Evolutionary conservation across 1,140 invertebrate species (phyloP).

Genomic region (Drosophila sulfurigaster): DNA sequence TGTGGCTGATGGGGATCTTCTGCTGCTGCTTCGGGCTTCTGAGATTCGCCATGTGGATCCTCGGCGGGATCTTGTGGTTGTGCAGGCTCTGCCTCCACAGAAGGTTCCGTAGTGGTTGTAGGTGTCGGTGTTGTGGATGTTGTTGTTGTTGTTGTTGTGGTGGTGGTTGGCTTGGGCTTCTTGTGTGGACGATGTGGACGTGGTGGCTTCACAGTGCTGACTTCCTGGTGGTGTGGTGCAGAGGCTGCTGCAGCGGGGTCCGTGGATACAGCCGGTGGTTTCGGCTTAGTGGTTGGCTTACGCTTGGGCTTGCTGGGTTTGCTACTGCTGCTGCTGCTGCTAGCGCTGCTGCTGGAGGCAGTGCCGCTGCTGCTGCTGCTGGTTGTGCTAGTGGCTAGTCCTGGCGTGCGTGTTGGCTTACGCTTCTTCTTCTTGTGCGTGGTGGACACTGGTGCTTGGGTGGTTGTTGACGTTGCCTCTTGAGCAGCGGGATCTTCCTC

Average conservation of each 20-base stretch:
- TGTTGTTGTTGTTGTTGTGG: constrained; percentile 24
- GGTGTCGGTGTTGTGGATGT: constrained; percentile 21
- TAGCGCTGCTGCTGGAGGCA: not conserved
- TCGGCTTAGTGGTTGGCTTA: constrained; percentile 71
- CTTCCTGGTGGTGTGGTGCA: constrained; percentile 40
- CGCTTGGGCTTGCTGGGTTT: constrained; percentile 68
- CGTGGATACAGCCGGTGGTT: constrained; percentile 17
- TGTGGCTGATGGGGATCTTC: constrained; percentile 50
- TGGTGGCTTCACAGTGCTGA: constrained; percentile 47
- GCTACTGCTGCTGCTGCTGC: not conserved
- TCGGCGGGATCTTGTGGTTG: not conserved
- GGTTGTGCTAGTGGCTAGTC: constrained; percentile 15
- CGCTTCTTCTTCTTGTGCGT: constrained; percentile 77
- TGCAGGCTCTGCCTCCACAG: constrained; percentile 73
- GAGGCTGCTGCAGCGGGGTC: constrained; percentile 15
- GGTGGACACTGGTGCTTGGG: constrained; percentile 46
- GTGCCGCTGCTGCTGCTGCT: constrained; percentile 10
- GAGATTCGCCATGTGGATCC: constrained; percentile 33
- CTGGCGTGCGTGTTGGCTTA: constrained; percentile 74
- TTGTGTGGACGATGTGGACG: constrained; percentile 60
- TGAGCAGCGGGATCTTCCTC: constrained; percentile 43
- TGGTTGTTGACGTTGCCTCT: constrained; percentile 50
- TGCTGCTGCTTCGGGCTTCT: constrained; percentile 62
- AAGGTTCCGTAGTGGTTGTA: constrained; percentile 61
- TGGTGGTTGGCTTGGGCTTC: constrained; percentile 56